Base-by-base conservation (phyloP, 2,113 vertebrate species). In the Scytalopus superciliaris region DNA sequence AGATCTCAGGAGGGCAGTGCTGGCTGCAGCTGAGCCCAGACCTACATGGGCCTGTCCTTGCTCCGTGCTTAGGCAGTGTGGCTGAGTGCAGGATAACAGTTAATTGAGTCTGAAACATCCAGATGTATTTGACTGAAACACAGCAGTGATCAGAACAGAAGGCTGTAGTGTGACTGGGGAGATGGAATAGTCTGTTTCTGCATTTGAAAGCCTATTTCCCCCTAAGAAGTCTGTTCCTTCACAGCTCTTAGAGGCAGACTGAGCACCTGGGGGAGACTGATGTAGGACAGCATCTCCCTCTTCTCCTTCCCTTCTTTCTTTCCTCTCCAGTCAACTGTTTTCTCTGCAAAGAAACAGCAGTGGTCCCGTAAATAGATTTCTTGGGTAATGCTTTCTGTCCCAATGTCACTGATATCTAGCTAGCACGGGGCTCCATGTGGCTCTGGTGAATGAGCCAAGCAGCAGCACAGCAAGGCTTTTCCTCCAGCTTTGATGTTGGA, bases 61-160 rank as follows among this genome's bases (percentile, higher is more conserved):
- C 7, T 47, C n/a, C 13, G 28, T 24, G 10, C 12, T 0, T 1
- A 18, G 45, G 33, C 6, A 4, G 28, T 1, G 19, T 4, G n/a
- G 28, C 22, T 10, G 0, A 8, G 8, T 1, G 17, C 19, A 1
- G 13, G 24, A 7, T 5, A 16, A 7, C 25, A 42, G 2, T 22
- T 49, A 13, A 18, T 19, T 0, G 10, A 25, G 25, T 17, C 39
- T 3, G 4, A 62, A 55, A 60, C 49, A 11, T 28, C n/a, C 3
- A 8, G 27, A 6, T 3, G 1, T n/a, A 5, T 31, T 63, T n/a
- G 6, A 45, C 16, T 11, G 22, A 56, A 31, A 49, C 44, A 7
- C 37, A 27, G 8, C 30, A 55, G 64, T 2, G n/a, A 40, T 69
- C 21, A 13, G 22, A 35, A 12, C 59, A 39, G n/a, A 49, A 33